Base-by-base conservation (phyloP, 2,113 vertebrate species). In the Sus scrofa region DNA sequence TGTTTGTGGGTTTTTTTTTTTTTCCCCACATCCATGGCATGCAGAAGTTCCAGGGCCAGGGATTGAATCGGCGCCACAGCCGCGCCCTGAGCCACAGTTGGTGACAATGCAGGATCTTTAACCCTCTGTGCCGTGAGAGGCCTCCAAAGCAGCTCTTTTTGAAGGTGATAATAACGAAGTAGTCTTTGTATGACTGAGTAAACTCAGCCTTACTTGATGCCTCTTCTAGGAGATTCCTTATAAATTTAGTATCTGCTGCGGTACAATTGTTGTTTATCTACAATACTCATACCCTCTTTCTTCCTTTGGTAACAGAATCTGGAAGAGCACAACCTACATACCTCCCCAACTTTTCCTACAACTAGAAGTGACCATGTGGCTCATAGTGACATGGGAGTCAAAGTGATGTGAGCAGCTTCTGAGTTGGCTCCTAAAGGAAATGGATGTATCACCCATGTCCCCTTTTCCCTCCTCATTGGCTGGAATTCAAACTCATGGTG, bases 401-500 rank as follows among this genome's bases (percentile, higher is more conserved):
- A 19, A 4, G 50, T 22, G 24, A 52, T 0, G 0, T 30, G 52
- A 63, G 13, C 0, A 24, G 7, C 27, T 70, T 77, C 63, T 2
- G 62, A 52, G 26, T 58, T 13, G 4, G 52, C 13, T 27, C 15
- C 62, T 13, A 24, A 68, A 56, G 44, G 68, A 16, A n/a, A 54
- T 0, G 4, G 39, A 3, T 4, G 11, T 78, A 16, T 14, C 6
- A 2, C 8, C 32, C 7, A 1, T 13, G 10, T 73, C 27, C 7
- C 63, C 37, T 44, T 13, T 26, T 32, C 32, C 4, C 6, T 24
- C 20, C 18, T 44, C 26, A 14, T 22, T 5, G n/a, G 20, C n/a
- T 85, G 22, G 16, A n/a, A 39, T 85, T 71, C 71, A 50, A 4
- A 16, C n/a, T 37, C 16, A 3, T 24, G 18, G 32, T 34, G 24